Conservation (phyloP, 2,113 vertebrate genomes). For the Dicaeum eximium region DNA sequence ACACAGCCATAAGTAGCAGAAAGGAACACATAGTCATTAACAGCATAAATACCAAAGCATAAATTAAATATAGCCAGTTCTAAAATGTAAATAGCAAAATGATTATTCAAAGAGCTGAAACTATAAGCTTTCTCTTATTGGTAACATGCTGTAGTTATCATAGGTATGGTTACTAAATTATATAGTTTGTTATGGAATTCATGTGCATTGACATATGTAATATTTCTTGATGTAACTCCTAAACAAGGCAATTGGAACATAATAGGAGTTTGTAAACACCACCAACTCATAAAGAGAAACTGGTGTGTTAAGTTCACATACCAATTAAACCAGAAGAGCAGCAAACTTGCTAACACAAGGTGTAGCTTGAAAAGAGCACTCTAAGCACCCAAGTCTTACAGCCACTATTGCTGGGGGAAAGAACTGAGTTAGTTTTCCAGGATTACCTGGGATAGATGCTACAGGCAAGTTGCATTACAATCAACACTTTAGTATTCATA, state of each 20-base stretch:
- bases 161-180: neutral
- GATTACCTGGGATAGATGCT: neutral
- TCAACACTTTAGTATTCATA: neutral
- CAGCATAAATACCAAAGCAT: neutral
- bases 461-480: neutral
- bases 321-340: neutral
- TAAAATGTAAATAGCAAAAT: neutral
- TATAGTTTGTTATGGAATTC: neutral
- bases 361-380: neutral
- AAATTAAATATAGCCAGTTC: neutral
- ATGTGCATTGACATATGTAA: neutral
- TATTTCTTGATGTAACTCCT: neutral
- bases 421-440: neutral
- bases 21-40: neutral
- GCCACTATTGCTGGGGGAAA: neutral
- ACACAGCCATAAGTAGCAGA: neutral
- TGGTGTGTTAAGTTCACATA: neutral
- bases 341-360: neutral
- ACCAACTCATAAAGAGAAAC: neutral
- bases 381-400: neutral
- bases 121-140: neutral
- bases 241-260: neutral
- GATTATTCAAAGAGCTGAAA: neutral
- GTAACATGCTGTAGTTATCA: neutral
- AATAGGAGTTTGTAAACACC: neutral